Evolutionary conservation across 35 echinoderm and acorn worm genomes (phyloP).

Genomic region (Strongylocentrotus purpuratus): DNA sequence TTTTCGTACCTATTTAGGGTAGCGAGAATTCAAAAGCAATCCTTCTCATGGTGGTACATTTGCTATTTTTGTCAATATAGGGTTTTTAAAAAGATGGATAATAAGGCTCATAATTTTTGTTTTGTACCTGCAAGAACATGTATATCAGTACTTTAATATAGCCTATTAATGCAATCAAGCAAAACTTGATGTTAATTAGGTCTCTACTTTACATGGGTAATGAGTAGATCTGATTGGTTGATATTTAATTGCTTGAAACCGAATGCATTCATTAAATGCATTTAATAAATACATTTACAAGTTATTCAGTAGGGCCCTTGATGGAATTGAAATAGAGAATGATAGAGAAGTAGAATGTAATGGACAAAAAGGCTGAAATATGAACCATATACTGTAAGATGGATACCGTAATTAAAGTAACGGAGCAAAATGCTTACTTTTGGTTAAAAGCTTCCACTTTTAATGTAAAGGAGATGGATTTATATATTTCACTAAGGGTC

Average conservation of each 20-base stretch:
- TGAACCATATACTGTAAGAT: not conserved
- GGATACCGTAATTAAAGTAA: no score
- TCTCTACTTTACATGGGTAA: not conserved
- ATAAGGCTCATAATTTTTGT: not conserved
- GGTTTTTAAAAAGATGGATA: no score
- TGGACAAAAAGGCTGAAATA: not conserved
- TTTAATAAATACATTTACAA: not conserved
- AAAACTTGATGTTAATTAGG: not conserved
- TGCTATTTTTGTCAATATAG: no score
- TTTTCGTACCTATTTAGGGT: no score
- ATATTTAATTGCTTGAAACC: not conserved
- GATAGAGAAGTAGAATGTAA: not conserved
- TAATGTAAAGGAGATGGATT: no score
- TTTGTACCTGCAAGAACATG: not conserved
- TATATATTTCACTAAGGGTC: no score
- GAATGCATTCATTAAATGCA: not conserved
- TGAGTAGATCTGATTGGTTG: not conserved
- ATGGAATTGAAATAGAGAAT: not conserved
- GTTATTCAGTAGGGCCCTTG: not conserved
- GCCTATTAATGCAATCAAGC: not conserved
- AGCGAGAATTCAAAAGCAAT: no score
- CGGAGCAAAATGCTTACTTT: no score
- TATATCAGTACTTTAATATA: no score
- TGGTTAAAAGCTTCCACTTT: no score
- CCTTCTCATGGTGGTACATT: no score